Evolutionary conservation across 2,888 invertebrate species (phyloP).

Genomic region (Heliconius aoede): DNA sequence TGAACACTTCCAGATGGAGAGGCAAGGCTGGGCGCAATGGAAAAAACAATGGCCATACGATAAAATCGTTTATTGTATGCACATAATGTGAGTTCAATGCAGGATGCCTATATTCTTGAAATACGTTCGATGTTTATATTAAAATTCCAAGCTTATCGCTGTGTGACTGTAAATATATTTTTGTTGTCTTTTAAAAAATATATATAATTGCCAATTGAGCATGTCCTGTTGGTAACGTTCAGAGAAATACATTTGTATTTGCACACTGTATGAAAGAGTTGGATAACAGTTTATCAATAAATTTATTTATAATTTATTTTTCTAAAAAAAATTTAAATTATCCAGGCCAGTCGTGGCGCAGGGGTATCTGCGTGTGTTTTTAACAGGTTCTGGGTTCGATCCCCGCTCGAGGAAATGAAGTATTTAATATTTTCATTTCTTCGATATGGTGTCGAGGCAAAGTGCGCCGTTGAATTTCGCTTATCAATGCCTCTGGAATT

Average conservation of each 20-base stretch:
- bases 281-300: background rate
- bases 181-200: background rate
- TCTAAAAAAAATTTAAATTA: no score
- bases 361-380: no score
- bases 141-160: background rate
- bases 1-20: constrained; percentile 31
- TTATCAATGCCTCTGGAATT: no score
- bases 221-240: background rate
- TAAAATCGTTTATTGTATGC: constrained; percentile 30
- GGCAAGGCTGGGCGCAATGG: constrained; percentile 38
- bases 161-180: background rate
- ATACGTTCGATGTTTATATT: background rate
- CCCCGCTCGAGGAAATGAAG: no score
- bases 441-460: no score
- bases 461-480: no score
- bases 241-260: background rate
- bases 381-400: no score
- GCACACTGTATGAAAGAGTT: background rate
- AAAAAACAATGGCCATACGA: constrained; percentile 33
- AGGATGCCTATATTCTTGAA: constrained; percentile 1
- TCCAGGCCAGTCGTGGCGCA: no score
- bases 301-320: background rate
- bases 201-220: constrained; percentile 2
- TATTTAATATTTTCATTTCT: no score
- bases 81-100: constrained; percentile 15